Percentiles rank a stretch among this genome's conserved stretches.
Conservation (phyloP, 53 echinoderm and acorn worm species). For the Luidia sarsii region DNA sequence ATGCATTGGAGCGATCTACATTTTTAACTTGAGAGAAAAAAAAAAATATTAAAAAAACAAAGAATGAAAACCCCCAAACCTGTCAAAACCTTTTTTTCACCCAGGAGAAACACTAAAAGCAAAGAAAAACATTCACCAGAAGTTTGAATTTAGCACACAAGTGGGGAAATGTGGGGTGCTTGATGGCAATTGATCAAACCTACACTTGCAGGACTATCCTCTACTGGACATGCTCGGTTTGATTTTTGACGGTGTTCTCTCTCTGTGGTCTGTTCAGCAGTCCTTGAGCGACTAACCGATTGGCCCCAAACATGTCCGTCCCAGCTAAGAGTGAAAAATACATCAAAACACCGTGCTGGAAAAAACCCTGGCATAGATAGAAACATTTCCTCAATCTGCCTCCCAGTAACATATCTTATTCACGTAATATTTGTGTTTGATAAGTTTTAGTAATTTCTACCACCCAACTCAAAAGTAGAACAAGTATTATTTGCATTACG, state of each 20-base stretch:
- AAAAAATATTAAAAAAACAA: neutral
- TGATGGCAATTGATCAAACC: too few species aligned
- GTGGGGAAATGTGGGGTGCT: neutral
- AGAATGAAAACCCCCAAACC: neutral
- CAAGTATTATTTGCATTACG: slow-evolving; percentile 47
- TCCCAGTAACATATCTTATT: slow-evolving; percentile 22
- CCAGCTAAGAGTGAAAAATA: too few species aligned
- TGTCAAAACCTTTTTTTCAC: neutral
- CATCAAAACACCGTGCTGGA: too few species aligned
- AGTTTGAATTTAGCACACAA: slow-evolving; percentile 4
- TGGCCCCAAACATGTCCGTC: too few species aligned
- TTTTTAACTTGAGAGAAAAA: slow-evolving; percentile 18
- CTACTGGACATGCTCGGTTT: too few species aligned
- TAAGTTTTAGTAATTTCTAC: slow-evolving; percentile 10
- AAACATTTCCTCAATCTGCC: too few species aligned
- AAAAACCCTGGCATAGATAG: too few species aligned
- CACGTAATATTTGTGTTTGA: neutral
- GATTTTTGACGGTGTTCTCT: too few species aligned
- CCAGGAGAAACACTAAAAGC: neutral
- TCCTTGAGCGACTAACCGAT: too few species aligned
- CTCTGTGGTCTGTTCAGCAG: too few species aligned
- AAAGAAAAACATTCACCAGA: slow-evolving; percentile 3
- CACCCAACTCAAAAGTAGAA: slow-evolving; percentile 31
- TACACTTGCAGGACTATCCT: too few species aligned
- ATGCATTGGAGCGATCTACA: slow-evolving; percentile 56